Base-by-base conservation (phyloP, 2,888 invertebrate species). In the Monopis laevigella region DNA sequence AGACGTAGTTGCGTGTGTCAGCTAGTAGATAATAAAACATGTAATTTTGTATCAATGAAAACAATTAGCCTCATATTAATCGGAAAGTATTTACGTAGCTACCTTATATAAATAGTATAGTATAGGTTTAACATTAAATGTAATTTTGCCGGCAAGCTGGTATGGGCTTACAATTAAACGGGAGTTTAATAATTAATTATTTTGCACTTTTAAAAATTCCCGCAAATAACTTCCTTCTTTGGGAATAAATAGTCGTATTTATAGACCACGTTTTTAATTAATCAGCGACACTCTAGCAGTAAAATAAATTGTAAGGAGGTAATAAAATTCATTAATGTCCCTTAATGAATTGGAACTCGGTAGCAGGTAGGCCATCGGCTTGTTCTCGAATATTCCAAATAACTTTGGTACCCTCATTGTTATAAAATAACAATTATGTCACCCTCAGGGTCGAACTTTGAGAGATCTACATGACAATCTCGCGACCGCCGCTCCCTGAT, bases 341-440 rank as follows among this genome's bases (percentile, higher is more conserved):
- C 50, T 60, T 72, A 78, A 77, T 78, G 73, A 75, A 78, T 77
- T 75, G 70, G 68, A 62, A 58, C 58, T 59, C 60, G 50, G 65
- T 65, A 64, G 65, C 77, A 74, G 75, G 74, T 77, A 77, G 66
- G 54, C 58, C 59, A 51, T 56, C 53, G 62, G 65, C 63, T 17
- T 14, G 59, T 62, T 62, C 54, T 58, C 42, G 45, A 48, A 44
- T 42, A 38, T 32, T 29, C 18, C 17, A 18, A 29, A 40, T 40
- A 40, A 16, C 40, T 40, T 40, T 42, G 28, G n/a, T 24, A 39
- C 44, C 58, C 45, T 65, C 65, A 67, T 68, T 62, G 64, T 56
- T 57, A 54, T 57, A 61, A 55, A 63, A 63, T 65, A 62, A 67
- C 65, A 60, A 64, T 65, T 65, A 58, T 59, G 55, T 58, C 50